Conservation (phyloP, 1,140 invertebrate species). For the Tetramorium parvispinum region DNA sequence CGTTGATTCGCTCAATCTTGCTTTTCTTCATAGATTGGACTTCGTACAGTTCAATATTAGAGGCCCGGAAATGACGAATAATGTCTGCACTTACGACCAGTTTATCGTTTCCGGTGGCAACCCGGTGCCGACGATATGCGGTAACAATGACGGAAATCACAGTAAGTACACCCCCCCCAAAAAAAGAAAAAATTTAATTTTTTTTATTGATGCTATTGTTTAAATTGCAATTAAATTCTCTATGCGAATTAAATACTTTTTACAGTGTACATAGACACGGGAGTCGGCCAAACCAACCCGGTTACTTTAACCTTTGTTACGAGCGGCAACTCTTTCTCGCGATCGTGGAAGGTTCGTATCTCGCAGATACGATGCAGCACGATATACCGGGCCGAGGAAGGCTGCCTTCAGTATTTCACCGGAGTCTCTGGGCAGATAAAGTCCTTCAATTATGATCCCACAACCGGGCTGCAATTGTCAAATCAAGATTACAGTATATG, state of each 20-base stretch:
- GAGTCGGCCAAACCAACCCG: slow-evolving; percentile 90
- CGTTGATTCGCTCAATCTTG: not conserved
- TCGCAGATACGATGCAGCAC: slow-evolving; percentile 92
- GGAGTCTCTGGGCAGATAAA: slow-evolving; percentile 92
- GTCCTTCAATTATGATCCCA: slow-evolving; percentile 93
- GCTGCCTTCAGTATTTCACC: slow-evolving; percentile 93
- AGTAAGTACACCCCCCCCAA: slow-evolving; percentile 87
- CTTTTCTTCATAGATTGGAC: slow-evolving; percentile 88
- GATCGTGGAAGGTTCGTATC: slow-evolving; percentile 93
- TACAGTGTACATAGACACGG: slow-evolving; percentile 94
- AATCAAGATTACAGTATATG: slow-evolving; percentile 96
- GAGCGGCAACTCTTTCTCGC: slow-evolving; percentile 90
- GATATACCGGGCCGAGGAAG: slow-evolving; percentile 92
- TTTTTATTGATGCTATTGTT: not conserved
- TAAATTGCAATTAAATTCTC: not conserved
- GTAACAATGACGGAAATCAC: slow-evolving; percentile 93
- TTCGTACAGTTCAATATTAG: slow-evolving; percentile 91
- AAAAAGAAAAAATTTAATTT: not conserved
- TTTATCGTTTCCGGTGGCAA: slow-evolving; percentile 94
- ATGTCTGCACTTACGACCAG: slow-evolving; percentile 93
- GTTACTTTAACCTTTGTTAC: slow-evolving; percentile 92
- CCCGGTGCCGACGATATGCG: slow-evolving; percentile 93
- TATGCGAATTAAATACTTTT: slow-evolving; percentile 35
- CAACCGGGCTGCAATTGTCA: slow-evolving; percentile 91
- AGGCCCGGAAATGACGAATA: slow-evolving; percentile 90